Evolutionary conservation across 1,140 invertebrate genomes (phyloP).

Genomic region (Sminthurides bifidus): DNA sequence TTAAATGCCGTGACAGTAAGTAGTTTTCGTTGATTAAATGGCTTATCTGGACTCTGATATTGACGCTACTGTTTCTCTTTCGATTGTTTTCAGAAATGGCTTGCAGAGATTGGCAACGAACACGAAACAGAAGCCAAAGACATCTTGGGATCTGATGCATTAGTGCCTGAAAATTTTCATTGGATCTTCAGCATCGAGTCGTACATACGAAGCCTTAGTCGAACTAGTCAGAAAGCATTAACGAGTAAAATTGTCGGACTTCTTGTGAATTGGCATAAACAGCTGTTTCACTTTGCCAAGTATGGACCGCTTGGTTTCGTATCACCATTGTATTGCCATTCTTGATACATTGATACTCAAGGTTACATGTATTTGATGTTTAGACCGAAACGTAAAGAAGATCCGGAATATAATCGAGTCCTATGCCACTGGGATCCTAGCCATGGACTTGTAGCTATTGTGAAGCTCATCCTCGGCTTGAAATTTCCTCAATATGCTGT

Average conservation of each 20-base stretch:
- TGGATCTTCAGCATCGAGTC: constrained; percentile 30
- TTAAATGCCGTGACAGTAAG: not conserved
- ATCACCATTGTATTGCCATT: no score
- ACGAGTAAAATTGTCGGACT: constrained; percentile 21
- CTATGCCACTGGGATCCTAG: constrained; percentile 28
- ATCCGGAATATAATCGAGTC: constrained; percentile 23
- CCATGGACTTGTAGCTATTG: constrained; percentile 15
- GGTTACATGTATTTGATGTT: constrained; percentile 3
- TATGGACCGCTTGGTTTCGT: no score
- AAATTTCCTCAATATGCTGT: constrained; percentile 22
- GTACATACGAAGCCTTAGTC: constrained; percentile 23
- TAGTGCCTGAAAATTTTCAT: constrained; percentile 18
- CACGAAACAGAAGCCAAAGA: not conserved
- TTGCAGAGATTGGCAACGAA: constrained; percentile 1
- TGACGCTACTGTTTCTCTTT: not conserved
- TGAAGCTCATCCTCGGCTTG: constrained; percentile 11
- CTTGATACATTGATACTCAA: no score
- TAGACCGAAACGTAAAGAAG: constrained; percentile 9
- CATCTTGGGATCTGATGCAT: not conserved
- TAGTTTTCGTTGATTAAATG: not conserved
- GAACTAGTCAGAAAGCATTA: constrained; percentile 27
- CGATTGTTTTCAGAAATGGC: constrained; percentile 17
- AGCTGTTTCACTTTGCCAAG: constrained; percentile 28
- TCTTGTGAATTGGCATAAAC: constrained; percentile 26
- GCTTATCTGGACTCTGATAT: not conserved